Conservation (phyloP, 2,888 invertebrate genomes). For the Nomada ruficornis region DNA sequence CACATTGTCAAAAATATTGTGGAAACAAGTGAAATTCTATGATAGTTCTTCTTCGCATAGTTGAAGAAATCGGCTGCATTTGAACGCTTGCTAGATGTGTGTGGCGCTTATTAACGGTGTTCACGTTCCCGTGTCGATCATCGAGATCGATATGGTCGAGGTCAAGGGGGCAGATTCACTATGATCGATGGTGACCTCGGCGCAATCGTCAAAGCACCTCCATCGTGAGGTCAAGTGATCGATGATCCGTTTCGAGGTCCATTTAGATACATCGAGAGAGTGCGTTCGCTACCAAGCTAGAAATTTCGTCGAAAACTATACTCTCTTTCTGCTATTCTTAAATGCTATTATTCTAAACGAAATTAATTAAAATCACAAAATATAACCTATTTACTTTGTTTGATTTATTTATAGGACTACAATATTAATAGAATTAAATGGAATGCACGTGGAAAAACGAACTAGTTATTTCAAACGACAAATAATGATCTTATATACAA, state of each 20-base stretch:
- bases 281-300: constrained; percentile 2
- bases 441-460: too few species aligned
- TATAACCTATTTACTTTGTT: too few species aligned
- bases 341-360: too few species aligned
- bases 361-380: too few species aligned
- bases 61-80: neutral
- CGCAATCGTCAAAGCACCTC: constrained; percentile 47
- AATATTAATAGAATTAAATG: too few species aligned
- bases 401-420: too few species aligned
- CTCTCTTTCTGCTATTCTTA: neutral
- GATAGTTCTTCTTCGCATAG: too few species aligned
- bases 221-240: constrained; percentile 26
- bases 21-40: too few species aligned
- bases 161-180: constrained; percentile 44
- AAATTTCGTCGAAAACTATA: neutral
- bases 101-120: constrained; percentile 52
- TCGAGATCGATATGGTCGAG: constrained; percentile 53
- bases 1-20: too few species aligned
- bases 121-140: constrained; percentile 51
- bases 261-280: neutral
- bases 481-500: too few species aligned
- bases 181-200: constrained; percentile 56
- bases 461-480: too few species aligned
- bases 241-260: constrained; percentile 48
- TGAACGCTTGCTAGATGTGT: constrained; percentile 16